A percentile compares a stretch with the other conserved stretches of the same genome.
These are phyloP conservation scores for Andrena camellia DNA, from an alignment of 2,888 invertebrate species.

Conservation along the genomic window DNA sequence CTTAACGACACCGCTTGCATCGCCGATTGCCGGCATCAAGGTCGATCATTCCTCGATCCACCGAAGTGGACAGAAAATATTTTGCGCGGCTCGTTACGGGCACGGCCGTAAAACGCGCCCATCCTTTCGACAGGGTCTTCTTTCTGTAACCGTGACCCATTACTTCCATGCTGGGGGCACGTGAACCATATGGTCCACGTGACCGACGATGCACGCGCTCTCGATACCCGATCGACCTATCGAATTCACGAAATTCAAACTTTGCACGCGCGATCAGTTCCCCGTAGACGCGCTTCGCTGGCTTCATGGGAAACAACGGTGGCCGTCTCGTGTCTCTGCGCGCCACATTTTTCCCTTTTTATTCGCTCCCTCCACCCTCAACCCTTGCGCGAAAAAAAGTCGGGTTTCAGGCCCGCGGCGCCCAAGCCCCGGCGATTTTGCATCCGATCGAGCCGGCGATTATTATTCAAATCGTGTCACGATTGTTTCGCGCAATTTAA, in stretches of 20 bases:
- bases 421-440: neutral
- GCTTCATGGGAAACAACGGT: slow-evolving; percentile 72
- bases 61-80: neutral
- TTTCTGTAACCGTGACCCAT: slow-evolving; percentile 76
- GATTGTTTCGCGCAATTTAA: slow-evolving; percentile 49
- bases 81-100: neutral
- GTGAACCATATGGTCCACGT: slow-evolving; percentile 78
- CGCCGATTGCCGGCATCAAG: neutral
- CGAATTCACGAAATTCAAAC: slow-evolving; percentile 80
- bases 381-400: neutral
- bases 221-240: slow-evolving; percentile 73
- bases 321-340: neutral
- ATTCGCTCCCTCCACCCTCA: neutral
- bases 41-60: neutral
- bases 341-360: neutral
- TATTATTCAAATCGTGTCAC: slow-evolving; percentile 35
- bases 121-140: slow-evolving; percentile 61
- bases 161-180: slow-evolving; percentile 82
- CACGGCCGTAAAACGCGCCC: neutral
- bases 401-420: neutral
- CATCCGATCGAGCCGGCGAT: slow-evolving; percentile 10
- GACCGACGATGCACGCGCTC: slow-evolving; percentile 67
- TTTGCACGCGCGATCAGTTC: slow-evolving; percentile 74
- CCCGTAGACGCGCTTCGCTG: slow-evolving; percentile 67
- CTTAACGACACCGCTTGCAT: neutral